Base-by-base conservation (phyloP, 1,140 invertebrate species). In the Trinorchestia longiramus region DNA sequence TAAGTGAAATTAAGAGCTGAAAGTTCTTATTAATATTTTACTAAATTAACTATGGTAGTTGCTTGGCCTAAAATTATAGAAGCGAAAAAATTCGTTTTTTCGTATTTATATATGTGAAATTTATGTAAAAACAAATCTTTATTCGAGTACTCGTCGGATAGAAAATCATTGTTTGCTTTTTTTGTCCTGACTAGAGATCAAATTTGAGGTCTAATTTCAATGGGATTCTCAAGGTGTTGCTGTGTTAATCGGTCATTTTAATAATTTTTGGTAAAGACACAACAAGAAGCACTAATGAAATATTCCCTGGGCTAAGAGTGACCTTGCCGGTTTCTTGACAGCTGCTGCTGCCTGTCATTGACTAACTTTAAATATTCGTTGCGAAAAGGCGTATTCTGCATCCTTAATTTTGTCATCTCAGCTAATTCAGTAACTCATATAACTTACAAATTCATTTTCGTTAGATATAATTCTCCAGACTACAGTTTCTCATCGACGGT, bases 311-410 rank as follows among this genome's bases (percentile, higher is more conserved):
- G 28, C 62, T 36, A 77, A 77, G 15, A 36, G 62, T 11, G 62
- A 77, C 62, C 36, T 28, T 28, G 62, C 62, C 62, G 62, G 62
- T 77, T 44, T 91, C 88, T 91, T 91, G 88, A 91, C 88, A 91
- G 88, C 88, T 91, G 88, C 88, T 28, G 62, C 62, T 36, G 88
- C 28, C 41, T 91, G 88, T 91, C 88, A 91, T 91, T 91, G 41
- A 43, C 43, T 91, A 3, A 36, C 88, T 91, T 23, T 42, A 91
- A 91, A 91, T 91, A 91, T 91, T 42, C 62, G 62, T 4, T 41
- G 28, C 0, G 43, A 41, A 43, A 43, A 91, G 41, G 4, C 88
- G 43, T 28, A 11, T 28, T 77, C 62, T 11, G 15, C 62, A 3
- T 77, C 36, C 62, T 77, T 36, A 36, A 77, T 77, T 23, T 53